phyloP scores from a whole-genome alignment of 2,797 vertebrate genomes.

The Enteromius anoplus region DNA sequence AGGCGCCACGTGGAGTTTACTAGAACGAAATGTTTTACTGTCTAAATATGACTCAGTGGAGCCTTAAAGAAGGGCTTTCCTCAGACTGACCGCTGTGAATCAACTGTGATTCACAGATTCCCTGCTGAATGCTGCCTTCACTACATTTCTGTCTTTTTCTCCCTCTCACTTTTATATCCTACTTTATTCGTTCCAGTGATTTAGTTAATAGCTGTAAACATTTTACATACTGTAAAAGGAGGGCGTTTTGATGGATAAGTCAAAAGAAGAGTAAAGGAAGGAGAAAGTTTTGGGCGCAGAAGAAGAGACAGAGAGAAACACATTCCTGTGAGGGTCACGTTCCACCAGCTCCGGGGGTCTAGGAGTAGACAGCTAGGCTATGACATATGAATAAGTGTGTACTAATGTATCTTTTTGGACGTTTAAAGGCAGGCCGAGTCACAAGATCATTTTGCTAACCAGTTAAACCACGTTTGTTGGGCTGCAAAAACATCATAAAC shows the following conservation, averaged over 20 bases:
- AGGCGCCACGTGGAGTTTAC: constrained; percentile 67
- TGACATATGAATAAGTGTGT: not conserved
- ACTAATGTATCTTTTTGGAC: not conserved
- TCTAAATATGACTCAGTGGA: constrained; percentile 32
- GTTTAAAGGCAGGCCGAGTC: not conserved
- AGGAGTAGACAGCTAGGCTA: not conserved
- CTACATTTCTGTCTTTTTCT: not conserved
- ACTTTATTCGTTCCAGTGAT: not conserved
- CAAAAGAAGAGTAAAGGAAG: not conserved
- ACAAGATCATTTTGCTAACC: not conserved
- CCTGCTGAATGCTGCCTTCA: constrained; percentile 27
- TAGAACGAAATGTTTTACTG: constrained; percentile 55
- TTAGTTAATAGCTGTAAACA: not conserved
- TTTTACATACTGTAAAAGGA: constrained; percentile 24
- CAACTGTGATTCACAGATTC: constrained; percentile 65
- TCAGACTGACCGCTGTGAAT: constrained; percentile 50
- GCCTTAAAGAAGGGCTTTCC: constrained; percentile 53
- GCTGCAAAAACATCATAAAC: not conserved
- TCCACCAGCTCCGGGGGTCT: not conserved
- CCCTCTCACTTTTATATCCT: constrained; percentile 9
- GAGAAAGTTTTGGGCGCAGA: not conserved
- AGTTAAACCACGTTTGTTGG: not conserved
- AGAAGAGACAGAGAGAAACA: not conserved
- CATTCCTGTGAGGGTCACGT: not conserved
- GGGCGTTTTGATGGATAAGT: not conserved